Percentiles rank a stretch among this genome's conserved stretches.
Conservation (phyloP, 1,140 invertebrate genomes). For the Plutomurus gul region DNA sequence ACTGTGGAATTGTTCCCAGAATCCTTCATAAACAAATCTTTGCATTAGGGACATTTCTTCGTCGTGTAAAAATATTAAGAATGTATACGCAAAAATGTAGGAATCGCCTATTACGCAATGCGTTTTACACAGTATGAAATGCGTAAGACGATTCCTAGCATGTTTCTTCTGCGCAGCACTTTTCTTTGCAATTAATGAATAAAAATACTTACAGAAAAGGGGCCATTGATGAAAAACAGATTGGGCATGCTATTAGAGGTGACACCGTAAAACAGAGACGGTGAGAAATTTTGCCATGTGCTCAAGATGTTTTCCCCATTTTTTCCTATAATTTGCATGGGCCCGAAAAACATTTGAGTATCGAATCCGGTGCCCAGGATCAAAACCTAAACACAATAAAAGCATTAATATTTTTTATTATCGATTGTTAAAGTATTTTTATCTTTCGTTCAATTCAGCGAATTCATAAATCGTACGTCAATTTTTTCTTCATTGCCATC, state of each 20-base stretch:
- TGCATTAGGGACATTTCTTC: too few relatives aligned
- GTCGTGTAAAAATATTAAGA: too few relatives aligned
- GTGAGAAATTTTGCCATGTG: not conserved
- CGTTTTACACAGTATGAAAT: not conserved
- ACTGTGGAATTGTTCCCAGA: not conserved
- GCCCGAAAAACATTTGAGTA: not conserved
- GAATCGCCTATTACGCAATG: not conserved
- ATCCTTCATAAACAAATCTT: not conserved
- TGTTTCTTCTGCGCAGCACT: too few relatives aligned
- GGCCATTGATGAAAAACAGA: not conserved
- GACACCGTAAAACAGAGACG: not conserved
- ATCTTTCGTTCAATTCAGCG: not conserved
- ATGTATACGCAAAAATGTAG: not conserved
- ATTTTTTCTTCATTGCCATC: constrained; percentile 21
- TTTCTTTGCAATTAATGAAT: too few relatives aligned
- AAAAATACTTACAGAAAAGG: not conserved
- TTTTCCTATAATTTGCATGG: not conserved
- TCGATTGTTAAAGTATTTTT: not conserved
- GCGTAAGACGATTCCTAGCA: not conserved
- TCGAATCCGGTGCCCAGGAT: not conserved
- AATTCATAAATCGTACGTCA: not conserved
- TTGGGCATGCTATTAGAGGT: not conserved
- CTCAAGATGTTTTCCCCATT: not conserved
- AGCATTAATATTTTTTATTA: too few relatives aligned
- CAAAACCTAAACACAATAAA: not conserved